Conservation (phyloP, 2,888 invertebrate species). For the Hemithea aestivaria region DNA sequence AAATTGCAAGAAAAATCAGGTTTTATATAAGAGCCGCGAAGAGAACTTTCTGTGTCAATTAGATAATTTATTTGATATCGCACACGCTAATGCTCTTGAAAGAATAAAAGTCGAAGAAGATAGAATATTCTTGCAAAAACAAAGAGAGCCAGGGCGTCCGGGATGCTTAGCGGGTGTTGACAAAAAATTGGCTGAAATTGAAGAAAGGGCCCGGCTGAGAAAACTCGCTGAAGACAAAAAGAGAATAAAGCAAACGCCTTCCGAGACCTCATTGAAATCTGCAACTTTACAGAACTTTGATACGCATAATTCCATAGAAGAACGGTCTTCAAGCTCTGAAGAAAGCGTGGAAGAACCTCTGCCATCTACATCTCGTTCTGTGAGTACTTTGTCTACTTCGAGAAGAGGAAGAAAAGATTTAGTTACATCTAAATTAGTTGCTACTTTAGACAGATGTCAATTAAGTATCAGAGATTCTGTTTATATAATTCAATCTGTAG, state of each 20-base stretch:
- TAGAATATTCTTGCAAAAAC: not conserved
- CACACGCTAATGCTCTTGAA: slow-evolving; percentile 15
- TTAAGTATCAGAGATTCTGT: slow-evolving; percentile 21
- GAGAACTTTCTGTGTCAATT: too few species aligned
- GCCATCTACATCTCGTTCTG: slow-evolving; percentile 8
- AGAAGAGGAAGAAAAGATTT: slow-evolving; percentile 25
- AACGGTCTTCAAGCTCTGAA: too few species aligned
- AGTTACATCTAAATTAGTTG: slow-evolving; percentile 15
- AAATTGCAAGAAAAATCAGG: too few species aligned
- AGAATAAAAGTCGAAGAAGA: slow-evolving; percentile 1
- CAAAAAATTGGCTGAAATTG: slow-evolving; percentile 4
- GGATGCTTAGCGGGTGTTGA: not conserved
- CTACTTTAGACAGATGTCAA: slow-evolving; percentile 18
- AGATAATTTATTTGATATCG: slow-evolving; percentile 30
- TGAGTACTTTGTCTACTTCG: not conserved
- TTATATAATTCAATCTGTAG: slow-evolving; percentile 13
- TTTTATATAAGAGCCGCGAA: too few species aligned
- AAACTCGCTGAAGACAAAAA: not conserved
- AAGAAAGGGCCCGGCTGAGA: not conserved
- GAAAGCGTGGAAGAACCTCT: slow-evolving; percentile 34
- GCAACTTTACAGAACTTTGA: too few species aligned
- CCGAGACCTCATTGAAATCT: too few species aligned
- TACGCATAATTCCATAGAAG: too few species aligned
- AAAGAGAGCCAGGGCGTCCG: not conserved
- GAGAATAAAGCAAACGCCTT: slow-evolving; percentile 29